Evolutionary conservation across 2,888 invertebrate species (phyloP).

Genomic region (Aphidoletes aphidimyza): DNA sequence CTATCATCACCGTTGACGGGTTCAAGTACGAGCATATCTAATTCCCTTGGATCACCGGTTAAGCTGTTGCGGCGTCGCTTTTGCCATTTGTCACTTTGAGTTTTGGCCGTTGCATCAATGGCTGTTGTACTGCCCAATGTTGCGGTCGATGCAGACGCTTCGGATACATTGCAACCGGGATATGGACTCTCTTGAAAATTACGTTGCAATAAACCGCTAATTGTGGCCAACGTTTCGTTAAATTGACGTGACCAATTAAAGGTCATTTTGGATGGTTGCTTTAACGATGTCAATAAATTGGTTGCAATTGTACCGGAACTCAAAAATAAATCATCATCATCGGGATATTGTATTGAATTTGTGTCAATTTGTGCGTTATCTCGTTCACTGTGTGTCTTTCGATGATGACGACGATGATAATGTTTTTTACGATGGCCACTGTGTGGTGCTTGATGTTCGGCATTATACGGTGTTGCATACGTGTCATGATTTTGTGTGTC

Average conservation of each 20-base stretch:
- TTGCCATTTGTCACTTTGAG: slow-evolving; percentile 57
- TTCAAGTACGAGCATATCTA: slow-evolving; percentile 66
- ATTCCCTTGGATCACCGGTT: slow-evolving; percentile 64
- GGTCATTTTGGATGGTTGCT: slow-evolving; percentile 60
- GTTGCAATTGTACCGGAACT: slow-evolving; percentile 55
- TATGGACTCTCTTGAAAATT: slow-evolving; percentile 53
- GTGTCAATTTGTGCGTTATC: slow-evolving; percentile 55
- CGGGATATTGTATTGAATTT: background rate
- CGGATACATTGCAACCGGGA: slow-evolving; percentile 45
- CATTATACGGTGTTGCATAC: slow-evolving; percentile 13
- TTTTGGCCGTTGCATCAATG: slow-evolving; percentile 57
- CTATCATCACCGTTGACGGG: slow-evolving; percentile 67
- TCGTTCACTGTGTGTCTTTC: too few species aligned
- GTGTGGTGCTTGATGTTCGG: slow-evolving; percentile 3
- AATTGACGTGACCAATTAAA: slow-evolving; percentile 65
- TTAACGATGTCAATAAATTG: slow-evolving; percentile 55
- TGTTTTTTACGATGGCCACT: slow-evolving; percentile 13
- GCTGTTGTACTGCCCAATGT: background rate
- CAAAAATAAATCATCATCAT: slow-evolving; percentile 27
- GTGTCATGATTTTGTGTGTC: slow-evolving; percentile 2
- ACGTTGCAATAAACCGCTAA: slow-evolving; percentile 60
- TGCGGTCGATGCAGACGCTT: slow-evolving; percentile 36
- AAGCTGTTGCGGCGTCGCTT: slow-evolving; percentile 64
- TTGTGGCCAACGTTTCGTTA: slow-evolving; percentile 61
- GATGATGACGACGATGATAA: slow-evolving; percentile 55